These are phyloP conservation scores for Lepidocyrtoides sp. DNA, from an alignment of 2,888 invertebrate genomes.

Conservation along the genomic window DNA sequence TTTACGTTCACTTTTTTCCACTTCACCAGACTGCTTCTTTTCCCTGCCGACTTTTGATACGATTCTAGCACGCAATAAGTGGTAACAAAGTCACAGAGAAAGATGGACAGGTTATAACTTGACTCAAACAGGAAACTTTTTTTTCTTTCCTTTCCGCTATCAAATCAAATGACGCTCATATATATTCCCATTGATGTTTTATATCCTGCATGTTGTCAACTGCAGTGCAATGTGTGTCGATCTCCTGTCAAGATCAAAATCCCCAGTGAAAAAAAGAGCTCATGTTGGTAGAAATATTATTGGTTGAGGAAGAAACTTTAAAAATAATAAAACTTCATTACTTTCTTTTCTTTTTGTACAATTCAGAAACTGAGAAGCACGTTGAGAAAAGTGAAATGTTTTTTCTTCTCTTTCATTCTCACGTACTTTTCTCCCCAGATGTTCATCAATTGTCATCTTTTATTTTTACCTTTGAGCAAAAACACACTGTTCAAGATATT, in stretches of 20 bases:
- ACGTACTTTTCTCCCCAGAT: constrained; percentile 37
- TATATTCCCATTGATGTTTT: constrained; percentile 7
- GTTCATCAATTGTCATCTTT: constrained; percentile 1
- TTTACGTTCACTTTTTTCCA: neutral
- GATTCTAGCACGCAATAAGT: neutral
- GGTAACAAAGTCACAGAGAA: constrained; percentile 4
- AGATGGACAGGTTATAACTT: constrained; percentile 62
- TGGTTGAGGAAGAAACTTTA: neutral
- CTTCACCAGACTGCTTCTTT: neutral
- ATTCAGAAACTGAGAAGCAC: neutral
- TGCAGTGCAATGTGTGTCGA: constrained; percentile 4
- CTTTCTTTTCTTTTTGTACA: neutral
- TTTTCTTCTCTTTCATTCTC: neutral
- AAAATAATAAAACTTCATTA: constrained; percentile 37
- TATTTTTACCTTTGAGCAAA: neutral
- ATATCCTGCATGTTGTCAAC: constrained; percentile 55
- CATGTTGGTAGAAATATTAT: neutral
- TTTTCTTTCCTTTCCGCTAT: neutral
- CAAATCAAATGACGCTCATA: neutral
- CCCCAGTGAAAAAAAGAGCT: neutral
- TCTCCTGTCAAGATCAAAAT: constrained; percentile 53
- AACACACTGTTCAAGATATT: neutral
- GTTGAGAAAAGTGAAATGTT: neutral
- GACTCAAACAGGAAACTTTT: constrained; percentile 2
- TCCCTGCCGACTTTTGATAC: neutral